A percentile compares a stretch with the other conserved stretches of the same genome.
These are phyloP conservation scores for Panopea generosa DNA, from an alignment of 2,888 invertebrate species.

Conservation along the genomic window DNA sequence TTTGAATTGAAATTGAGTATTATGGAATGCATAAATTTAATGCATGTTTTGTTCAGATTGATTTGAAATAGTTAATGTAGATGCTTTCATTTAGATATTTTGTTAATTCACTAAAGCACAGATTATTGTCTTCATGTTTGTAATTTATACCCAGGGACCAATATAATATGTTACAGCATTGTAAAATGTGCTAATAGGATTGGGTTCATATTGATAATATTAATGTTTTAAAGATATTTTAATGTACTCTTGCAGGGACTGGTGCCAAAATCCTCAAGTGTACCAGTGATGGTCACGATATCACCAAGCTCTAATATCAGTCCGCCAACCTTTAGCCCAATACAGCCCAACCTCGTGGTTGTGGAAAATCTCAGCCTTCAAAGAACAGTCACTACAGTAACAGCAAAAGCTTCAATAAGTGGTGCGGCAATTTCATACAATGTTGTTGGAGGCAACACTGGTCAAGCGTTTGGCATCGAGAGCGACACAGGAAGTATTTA, in stretches of 20 bases:
- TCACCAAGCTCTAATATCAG: constrained; percentile 89
- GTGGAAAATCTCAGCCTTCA: constrained; percentile 81
- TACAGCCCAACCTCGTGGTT: constrained; percentile 87
- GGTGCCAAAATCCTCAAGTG: constrained; percentile 89
- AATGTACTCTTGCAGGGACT: constrained; percentile 86
- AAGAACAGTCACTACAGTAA: constrained; percentile 90
- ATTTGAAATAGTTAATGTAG: too few species aligned
- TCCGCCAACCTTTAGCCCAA: constrained; percentile 91
- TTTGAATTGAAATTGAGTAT: too few species aligned
- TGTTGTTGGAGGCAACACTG: constrained; percentile 97
- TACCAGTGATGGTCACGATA: constrained; percentile 91
- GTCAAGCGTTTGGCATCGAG: constrained; percentile 87
- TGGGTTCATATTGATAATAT: too few species aligned
- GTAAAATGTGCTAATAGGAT: too few species aligned
- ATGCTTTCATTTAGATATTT: too few species aligned
- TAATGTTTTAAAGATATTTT: too few species aligned
- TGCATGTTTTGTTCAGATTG: too few species aligned
- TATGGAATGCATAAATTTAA: too few species aligned
- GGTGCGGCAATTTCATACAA: constrained; percentile 87
- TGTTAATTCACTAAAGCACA: too few species aligned
- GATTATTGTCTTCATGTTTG: too few species aligned
- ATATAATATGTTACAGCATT: too few species aligned
- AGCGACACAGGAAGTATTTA: constrained; percentile 65
- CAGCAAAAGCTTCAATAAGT: constrained; percentile 89
- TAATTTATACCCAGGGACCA: too few species aligned